Conservation (phyloP, 1,140 invertebrate genomes). For the Contarinia nasturtii region DNA sequence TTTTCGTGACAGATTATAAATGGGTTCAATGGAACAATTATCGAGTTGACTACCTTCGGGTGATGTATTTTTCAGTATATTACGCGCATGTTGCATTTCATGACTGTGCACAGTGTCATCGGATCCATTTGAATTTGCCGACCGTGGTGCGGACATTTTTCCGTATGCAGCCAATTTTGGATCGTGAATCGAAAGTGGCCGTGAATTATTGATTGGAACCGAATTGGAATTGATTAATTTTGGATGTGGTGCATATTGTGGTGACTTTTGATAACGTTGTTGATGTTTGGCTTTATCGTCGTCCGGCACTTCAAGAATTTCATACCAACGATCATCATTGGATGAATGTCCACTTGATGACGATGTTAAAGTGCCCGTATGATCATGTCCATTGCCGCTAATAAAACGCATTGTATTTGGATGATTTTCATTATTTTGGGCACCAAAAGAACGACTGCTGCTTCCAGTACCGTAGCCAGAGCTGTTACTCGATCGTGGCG, state of each 20-base stretch:
- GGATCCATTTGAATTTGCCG: slow-evolving; percentile 1
- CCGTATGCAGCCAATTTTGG: slow-evolving; percentile 9
- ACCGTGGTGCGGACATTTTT: slow-evolving; percentile 8
- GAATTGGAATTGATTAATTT: slow-evolving; percentile 1
- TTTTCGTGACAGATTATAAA: slow-evolving; percentile 7
- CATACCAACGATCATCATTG: slow-evolving; percentile 41
- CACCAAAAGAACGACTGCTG: slow-evolving; percentile 27
- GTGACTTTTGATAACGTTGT: slow-evolving; percentile 11
- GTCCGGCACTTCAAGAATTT: slow-evolving; percentile 7
- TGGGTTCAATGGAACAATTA: slow-evolving; percentile 19
- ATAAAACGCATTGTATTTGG: neutral
- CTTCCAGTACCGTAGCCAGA: slow-evolving; percentile 70
- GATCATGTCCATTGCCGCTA: slow-evolving; percentile 13
- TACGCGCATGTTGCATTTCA: slow-evolving; percentile 6
- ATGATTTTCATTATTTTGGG: slow-evolving; percentile 4
- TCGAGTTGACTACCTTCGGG: slow-evolving; percentile 33
- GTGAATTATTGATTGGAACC: slow-evolving; percentile 18
- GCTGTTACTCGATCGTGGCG: slow-evolving; percentile 62
- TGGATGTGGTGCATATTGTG: slow-evolving; percentile 6
- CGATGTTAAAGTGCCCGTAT: slow-evolving; percentile 29
- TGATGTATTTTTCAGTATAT: slow-evolving; percentile 22
- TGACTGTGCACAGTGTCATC: neutral
- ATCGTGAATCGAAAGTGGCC: slow-evolving; percentile 27
- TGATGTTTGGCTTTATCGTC: slow-evolving; percentile 3
- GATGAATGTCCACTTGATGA: slow-evolving; percentile 44